Evolutionary conservation across 2,797 vertebrate species (phyloP), one percentile per base, ranked within the genome.

Genomic region (Paramormyrops hopkinsi): DNA sequence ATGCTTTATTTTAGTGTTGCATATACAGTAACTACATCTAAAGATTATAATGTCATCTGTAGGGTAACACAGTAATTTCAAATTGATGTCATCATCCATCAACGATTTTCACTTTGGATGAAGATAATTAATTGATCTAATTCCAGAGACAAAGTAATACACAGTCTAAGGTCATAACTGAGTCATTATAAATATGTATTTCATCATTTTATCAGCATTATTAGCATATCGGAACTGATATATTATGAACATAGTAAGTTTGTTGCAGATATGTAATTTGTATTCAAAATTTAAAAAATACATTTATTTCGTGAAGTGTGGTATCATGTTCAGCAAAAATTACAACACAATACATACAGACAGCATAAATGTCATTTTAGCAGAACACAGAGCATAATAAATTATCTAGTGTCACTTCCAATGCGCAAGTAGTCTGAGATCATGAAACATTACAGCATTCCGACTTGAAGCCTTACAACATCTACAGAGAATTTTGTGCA

Each of bases 371-470:
- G 73, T 37, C 73, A 19, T 41, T 79, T 79, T 44, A 79, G 73
- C 37, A 79, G 73, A 79, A 79, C 73, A 79, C 14, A 79, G 73
- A 44, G 73, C 73, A 79, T 44, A 79, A 44, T 44, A 44, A 41
- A 79, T n/a, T n/a, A 79, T 41, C 37, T n/a, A 79, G 73, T 41
- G 73, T 79, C 73, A 79, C 73, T 79, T 79, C 73, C 73, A 79
- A 41, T 41, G 4, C 2, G 73, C 73, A 44, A 41, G 41, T 41
- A 79, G 41, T 79, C 17, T 44, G 2, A 79, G 73, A n/a, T 44
- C 5, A 7, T 44, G 37, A n/a, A 79, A 44, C 37, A n/a, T 79
- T 41, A n/a, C 73, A 44, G 33, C 73, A 9, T 79, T 79, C 33
- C 37, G 2, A 41, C 73, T n/a, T 9, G n/a, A 62, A 25, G 59